A percentile compares a stretch with the other conserved stretches of the same genome.
Conservation (phyloP, 2,113 vertebrate species). For the Xiphorhynchus elegans region DNA sequence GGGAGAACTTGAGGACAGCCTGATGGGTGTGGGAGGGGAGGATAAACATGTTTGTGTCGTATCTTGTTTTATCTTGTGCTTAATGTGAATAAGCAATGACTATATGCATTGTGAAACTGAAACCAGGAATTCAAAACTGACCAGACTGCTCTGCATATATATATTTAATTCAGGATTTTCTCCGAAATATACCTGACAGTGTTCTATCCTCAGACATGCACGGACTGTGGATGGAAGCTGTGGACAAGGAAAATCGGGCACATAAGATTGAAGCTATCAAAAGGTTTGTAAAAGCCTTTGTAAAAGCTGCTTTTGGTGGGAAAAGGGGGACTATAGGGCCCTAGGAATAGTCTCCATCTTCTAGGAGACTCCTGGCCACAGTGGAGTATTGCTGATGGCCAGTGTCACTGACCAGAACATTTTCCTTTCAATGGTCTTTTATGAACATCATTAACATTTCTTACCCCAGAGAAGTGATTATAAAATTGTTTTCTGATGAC, state of each 20-base stretch:
- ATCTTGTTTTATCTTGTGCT: slow-evolving; percentile 15
- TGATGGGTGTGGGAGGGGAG: background rate
- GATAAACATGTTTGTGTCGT: background rate
- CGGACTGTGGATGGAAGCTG: slow-evolving; percentile 80
- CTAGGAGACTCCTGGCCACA: background rate
- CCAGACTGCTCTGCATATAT: slow-evolving; percentile 68
- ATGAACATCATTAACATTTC: background rate
- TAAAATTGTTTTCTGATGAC: background rate
- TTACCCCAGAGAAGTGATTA: background rate
- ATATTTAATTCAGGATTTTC: slow-evolving; percentile 83
- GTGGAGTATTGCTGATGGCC: background rate
- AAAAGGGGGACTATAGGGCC: background rate
- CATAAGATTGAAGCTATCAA: slow-evolving; percentile 73
- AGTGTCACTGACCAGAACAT: background rate
- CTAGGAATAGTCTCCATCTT: background rate
- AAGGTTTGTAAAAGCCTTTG: slow-evolving; percentile 61
- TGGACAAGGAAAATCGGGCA: slow-evolving; percentile 65
- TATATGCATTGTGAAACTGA: slow-evolving; percentile 37
- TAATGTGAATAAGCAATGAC: slow-evolving; percentile 26
- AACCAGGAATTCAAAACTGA: slow-evolving; percentile 55
- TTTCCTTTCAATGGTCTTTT: background rate
- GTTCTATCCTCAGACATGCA: slow-evolving; percentile 81
- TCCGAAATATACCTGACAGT: slow-evolving; percentile 83
- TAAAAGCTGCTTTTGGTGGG: background rate
- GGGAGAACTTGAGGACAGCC: background rate